Percentiles rank a stretch among this genome's conserved stretches.
These are phyloP conservation scores for Terebella lapidaria DNA, from an alignment of 2,888 invertebrate genomes.

Conservation along the genomic window DNA sequence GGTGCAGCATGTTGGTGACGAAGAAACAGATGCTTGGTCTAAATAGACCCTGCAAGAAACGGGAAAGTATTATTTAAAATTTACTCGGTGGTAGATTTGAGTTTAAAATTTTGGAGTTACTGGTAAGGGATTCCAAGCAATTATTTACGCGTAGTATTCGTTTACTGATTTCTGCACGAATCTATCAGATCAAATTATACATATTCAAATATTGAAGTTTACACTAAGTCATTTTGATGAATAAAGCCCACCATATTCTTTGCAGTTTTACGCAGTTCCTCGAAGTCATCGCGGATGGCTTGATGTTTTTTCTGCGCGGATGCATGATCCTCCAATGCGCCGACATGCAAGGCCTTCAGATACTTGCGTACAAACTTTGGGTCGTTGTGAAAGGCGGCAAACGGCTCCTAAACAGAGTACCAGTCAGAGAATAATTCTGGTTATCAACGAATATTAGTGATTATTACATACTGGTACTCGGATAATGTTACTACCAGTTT, in stretches of 20 bases:
- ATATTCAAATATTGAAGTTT: not conserved
- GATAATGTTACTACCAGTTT: too few species aligned
- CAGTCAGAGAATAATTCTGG: too few species aligned
- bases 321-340: conserved; percentile 20
- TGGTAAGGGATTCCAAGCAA: too few species aligned
- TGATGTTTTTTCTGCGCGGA: conserved; percentile 8
- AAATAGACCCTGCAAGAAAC: conserved; percentile 11
- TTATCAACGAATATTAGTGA: too few species aligned
- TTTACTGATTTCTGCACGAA: too few species aligned
- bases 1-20: conserved; percentile 36
- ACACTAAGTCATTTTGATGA: conserved; percentile 21
- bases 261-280: conserved; percentile 34
- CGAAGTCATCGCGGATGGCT: conserved; percentile 34
- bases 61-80: not conserved
- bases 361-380: conserved; percentile 40
- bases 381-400: conserved; percentile 47
- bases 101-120: too few species aligned
- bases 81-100: too few species aligned
- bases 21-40: conserved; percentile 33
- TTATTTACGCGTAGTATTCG: too few species aligned
- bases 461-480: too few species aligned
- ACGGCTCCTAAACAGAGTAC: conserved; percentile 48
- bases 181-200: not conserved
- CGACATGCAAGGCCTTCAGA: conserved; percentile 40
- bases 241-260: conserved; percentile 50